A percentile compares a stretch with the other conserved stretches of the same genome.
Evolutionary conservation across 1,140 invertebrate genomes (phyloP).

Genomic region (Hycleus phaleratus): DNA sequence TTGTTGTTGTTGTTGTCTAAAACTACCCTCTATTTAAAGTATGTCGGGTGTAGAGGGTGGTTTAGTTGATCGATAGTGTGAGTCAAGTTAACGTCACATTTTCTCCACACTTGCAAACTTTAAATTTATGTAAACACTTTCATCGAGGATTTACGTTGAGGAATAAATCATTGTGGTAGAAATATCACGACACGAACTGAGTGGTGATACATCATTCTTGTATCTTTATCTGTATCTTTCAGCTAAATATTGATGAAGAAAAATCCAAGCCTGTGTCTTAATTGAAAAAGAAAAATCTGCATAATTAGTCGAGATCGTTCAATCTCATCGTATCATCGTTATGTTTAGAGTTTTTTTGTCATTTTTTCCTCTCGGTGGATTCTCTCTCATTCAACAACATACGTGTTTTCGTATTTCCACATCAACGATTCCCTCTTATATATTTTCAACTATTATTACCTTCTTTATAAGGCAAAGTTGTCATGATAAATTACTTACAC

Average conservation of each 20-base stretch:
- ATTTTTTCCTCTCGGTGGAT: conserved; percentile 3
- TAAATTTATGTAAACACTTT: conserved; percentile 13
- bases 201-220: too few species aligned
- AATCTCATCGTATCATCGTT: neutral
- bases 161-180: conserved; percentile 10
- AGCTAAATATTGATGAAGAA: too few species aligned
- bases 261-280: too few species aligned
- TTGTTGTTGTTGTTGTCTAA: too few species aligned
- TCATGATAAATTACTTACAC: conserved; percentile 64
- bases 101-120: conserved; percentile 1
- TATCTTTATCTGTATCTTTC: too few species aligned
- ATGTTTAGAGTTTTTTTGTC: neutral
- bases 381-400: too few species aligned
- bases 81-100: neutral
- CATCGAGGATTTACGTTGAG: neutral
- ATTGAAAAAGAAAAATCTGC: too few species aligned
- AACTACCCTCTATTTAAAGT: too few species aligned
- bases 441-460: conserved; percentile 7
- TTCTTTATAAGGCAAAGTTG: neutral
- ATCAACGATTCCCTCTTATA: neutral
- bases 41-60: too few species aligned
- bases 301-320: too few species aligned
- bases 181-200: too few species aligned
- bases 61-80: conserved; percentile 1
- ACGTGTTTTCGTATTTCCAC: conserved; percentile 10